Base-by-base conservation (phyloP, 2,888 invertebrate genomes). In the Lymantria monacha region DNA sequence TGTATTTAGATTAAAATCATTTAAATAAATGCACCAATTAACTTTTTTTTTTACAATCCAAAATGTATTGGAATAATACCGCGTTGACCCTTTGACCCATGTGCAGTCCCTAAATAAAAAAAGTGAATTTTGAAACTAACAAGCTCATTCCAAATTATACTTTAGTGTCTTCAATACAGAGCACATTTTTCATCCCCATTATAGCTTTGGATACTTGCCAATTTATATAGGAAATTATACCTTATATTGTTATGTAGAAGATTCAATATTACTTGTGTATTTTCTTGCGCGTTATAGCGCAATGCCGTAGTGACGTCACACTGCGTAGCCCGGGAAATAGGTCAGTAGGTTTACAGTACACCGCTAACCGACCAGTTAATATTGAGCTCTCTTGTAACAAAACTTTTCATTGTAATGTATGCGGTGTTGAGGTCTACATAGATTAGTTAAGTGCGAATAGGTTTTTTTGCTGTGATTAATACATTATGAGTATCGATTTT, bases 221-320 rank as follows among this genome's bases (percentile, higher is more conserved):
- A 15, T n/a, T 9, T 46, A 7, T 47, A 53, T 48, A 53, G 46
- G 43, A 63, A 57, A 55, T 50, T 54, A 22, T 15, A 55, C 66
- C 55, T 62, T 70, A 63, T 57, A 12, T 1, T 7, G 3, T 14
- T 0, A 43, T 0, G 0, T 0, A 42, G 72, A 81, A 66, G 72
- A 62, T 57, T 57, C 61, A 61, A 59, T 69, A 70, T 72, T 48
- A 66, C 63, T 60, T 71, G 69, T 52, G 53, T 52, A 41, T 5
- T 57, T 56, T 55, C 46, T 45, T 51, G 46, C 49, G 46, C 65
- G 70, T 74, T 70, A 73, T 77, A 72, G 82, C 84, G 84, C 84
- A 84, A 58, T 84, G 83, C 79, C 68, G 82, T 65, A 65, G 64
- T 84, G 82, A 84, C 84, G 84, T 84, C 84, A 84, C 61, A 78